These are phyloP conservation scores for Urocynchramus pylzowi DNA, from an alignment of 2,113 vertebrate genomes.

Conservation along the genomic window DNA sequence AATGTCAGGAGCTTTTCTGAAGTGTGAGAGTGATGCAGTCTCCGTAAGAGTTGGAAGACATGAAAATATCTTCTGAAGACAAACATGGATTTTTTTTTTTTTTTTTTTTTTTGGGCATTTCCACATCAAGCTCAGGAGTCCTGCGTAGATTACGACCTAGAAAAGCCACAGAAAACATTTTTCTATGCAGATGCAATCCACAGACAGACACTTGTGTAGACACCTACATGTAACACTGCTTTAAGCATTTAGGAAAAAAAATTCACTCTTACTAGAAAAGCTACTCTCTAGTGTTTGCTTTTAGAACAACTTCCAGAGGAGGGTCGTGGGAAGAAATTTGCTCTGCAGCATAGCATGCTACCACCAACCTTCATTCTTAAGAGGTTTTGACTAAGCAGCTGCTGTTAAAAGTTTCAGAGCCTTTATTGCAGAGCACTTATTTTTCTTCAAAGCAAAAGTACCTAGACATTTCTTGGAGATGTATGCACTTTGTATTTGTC, in stretches of 20 bases:
- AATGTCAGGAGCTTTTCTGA: neutral
- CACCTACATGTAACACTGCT: neutral
- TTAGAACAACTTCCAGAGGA: neutral
- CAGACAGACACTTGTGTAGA: neutral
- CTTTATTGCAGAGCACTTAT: neutral
- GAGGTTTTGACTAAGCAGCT: neutral
- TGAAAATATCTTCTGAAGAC: neutral
- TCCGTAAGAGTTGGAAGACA: neutral
- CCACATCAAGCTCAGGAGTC: neutral
- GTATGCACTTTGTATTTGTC: neutral
- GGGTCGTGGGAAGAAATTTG: neutral
- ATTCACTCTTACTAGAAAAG: neutral
- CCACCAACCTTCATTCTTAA: neutral
- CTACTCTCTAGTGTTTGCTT: neutral
- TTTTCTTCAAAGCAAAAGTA: neutral
- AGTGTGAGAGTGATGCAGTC: neutral
- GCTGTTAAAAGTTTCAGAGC: neutral
- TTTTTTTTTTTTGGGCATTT: neutral
- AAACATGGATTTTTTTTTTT: accelerated
- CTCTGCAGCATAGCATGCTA: neutral
- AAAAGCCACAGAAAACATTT: neutral
- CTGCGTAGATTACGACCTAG: neutral
- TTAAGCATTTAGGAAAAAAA: neutral
- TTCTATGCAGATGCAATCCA: neutral
- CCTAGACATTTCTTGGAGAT: neutral